phyloP scores from a whole-genome alignment of 2,797 vertebrate species.

The Spheniscus humboldti region DNA sequence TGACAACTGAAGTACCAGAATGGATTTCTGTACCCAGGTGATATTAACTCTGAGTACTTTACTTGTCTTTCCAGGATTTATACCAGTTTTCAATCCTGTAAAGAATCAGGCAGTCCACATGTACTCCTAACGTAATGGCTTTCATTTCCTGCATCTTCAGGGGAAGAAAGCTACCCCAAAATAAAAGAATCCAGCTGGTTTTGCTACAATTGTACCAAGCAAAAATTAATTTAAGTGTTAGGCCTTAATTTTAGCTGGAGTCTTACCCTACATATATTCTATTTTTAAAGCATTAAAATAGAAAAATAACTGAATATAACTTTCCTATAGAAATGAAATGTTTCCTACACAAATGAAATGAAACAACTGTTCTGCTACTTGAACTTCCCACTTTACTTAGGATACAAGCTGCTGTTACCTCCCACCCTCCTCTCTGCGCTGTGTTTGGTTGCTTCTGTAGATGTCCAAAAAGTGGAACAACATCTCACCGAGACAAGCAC shows the following conservation, averaged over 20 bases:
- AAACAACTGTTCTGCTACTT: not conserved
- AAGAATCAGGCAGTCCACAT: not conserved
- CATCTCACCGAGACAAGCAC: not conserved
- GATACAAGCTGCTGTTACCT: not conserved
- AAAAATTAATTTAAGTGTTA: not conserved
- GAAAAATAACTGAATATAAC: not conserved
- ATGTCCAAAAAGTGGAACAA: not conserved
- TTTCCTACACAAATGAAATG: not conserved
- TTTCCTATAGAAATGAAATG: not conserved
- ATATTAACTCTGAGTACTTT: not conserved
- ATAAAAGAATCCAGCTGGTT: not conserved
- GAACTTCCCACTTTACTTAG: not conserved
- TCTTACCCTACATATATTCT: not conserved
- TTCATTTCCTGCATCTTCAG: not conserved
- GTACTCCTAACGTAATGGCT: not conserved
- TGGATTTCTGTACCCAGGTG: not conserved
- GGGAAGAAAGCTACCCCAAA: not conserved
- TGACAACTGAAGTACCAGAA: not conserved
- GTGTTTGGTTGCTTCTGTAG: not conserved
- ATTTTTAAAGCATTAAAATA: not conserved
- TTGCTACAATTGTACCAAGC: not conserved
- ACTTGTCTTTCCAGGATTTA: not conserved
- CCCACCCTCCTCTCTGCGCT: not conserved
- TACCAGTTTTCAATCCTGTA: not conserved
- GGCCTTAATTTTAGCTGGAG: not conserved